phyloP scores from a whole-genome alignment of 1,140 invertebrate species.

The Akabosia matsudoensis region DNA sequence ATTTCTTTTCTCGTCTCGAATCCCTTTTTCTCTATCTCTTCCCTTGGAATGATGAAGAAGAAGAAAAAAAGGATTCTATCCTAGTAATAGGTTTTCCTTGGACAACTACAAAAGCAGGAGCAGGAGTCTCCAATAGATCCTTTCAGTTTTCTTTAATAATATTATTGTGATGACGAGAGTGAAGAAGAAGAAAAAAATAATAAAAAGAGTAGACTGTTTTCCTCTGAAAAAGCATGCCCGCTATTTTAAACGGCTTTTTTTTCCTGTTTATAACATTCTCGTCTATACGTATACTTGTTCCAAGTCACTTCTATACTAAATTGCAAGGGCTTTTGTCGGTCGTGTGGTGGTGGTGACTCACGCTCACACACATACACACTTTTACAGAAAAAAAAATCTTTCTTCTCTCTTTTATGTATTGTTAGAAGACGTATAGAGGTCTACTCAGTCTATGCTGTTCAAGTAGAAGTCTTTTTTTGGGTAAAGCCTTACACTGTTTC shows the following conservation, averaged over 20 bases:
- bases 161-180: constrained; percentile 8
- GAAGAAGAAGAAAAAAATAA: constrained; percentile 6
- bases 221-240: background rate
- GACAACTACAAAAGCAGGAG: background rate
- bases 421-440: background rate
- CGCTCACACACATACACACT: constrained; percentile 16
- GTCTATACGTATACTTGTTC: no score
- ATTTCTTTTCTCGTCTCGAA: background rate
- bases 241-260: no score
- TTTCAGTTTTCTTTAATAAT: constrained; percentile 20
- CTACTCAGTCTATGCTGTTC: background rate
- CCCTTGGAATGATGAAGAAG: no score
- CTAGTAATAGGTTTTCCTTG: background rate
- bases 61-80: constrained; percentile 10
- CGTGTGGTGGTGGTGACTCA: constrained; percentile 16
- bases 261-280: background rate
- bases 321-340: background rate
- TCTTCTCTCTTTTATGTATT: constrained; percentile 15
- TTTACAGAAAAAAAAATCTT: constrained; percentile 19
- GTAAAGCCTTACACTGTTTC: constrained; percentile 1
- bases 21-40: constrained; percentile 3
- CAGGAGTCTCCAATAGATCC: constrained; percentile 16
- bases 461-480: background rate
- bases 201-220: background rate
- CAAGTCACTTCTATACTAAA: background rate